Conservation (phyloP, 64 coral and sea anemone species). For the Catalaphyllia jardinei region DNA sequence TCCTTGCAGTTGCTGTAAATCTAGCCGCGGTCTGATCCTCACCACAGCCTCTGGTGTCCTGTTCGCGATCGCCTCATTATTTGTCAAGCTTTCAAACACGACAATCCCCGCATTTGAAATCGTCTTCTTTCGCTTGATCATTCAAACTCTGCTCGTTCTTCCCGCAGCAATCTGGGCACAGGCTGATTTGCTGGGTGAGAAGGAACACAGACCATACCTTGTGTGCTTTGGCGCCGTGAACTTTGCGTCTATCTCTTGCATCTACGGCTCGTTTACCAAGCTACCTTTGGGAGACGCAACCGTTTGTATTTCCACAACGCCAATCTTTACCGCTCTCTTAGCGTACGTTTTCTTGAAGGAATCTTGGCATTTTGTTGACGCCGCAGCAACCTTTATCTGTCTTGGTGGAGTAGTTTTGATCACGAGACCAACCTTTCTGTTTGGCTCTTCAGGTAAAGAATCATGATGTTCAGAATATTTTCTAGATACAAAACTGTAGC, state of each 20-base stretch:
- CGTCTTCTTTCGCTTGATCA: constrained; percentile 77
- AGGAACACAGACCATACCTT: constrained; percentile 61
- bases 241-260: constrained; percentile 76
- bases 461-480: too few relatives aligned
- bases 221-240: constrained; percentile 71
- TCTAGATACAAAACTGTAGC: too few relatives aligned
- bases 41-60: constrained; percentile 73
- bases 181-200: constrained; percentile 72
- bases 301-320: constrained; percentile 80
- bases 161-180: constrained; percentile 68
- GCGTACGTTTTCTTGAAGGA: constrained; percentile 84
- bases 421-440: constrained; percentile 79
- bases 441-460: constrained; percentile 71
- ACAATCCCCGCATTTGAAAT: constrained; percentile 86
- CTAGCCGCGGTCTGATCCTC: constrained; percentile 50
- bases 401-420: constrained; percentile 71
- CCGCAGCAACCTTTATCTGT: constrained; percentile 59
- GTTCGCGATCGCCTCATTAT: constrained; percentile 80
- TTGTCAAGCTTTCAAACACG: constrained; percentile 87
- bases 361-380: constrained; percentile 73
- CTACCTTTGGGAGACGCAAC: constrained; percentile 84
- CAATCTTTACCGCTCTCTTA: constrained; percentile 70
- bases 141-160: constrained; percentile 68
- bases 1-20: constrained; percentile 23
- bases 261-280: constrained; percentile 81